Conservation (phyloP, 2,888 invertebrate species). For the Drosophila neutralis region DNA sequence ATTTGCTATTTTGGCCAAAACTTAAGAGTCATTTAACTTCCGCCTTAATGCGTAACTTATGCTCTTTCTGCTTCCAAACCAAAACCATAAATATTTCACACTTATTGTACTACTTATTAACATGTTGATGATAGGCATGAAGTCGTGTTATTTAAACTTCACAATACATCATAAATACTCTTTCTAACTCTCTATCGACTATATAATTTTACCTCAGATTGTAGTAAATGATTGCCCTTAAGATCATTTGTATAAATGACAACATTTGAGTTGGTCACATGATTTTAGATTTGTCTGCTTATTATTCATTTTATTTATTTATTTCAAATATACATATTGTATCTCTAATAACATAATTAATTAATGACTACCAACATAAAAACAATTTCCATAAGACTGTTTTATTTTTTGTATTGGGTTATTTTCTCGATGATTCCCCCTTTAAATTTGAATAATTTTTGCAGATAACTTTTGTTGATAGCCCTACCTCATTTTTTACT, state of each 20-base stretch:
- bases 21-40: conserved; percentile 37
- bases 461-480: background rate
- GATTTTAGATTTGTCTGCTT: background rate
- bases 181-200: background rate
- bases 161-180: conserved; percentile 1
- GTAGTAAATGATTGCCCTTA: background rate
- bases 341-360: background rate
- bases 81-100: conserved; percentile 23
- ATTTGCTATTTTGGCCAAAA: conserved; percentile 24
- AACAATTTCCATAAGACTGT: background rate
- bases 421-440: background rate
- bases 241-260: background rate
- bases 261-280: too few species aligned
- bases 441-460: conserved; percentile 7
- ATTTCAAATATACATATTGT: background rate
- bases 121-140: background rate
- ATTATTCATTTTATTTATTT: background rate
- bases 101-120: conserved; percentile 11
- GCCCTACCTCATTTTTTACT: background rate
- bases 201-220: background rate
- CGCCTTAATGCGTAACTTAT: conserved; percentile 14
- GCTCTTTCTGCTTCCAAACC: background rate
- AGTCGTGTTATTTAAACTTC: background rate
- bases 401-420: background rate
- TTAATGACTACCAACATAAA: background rate